These are phyloP conservation scores for Heliconius hortense DNA, from an alignment of 2,888 invertebrate genomes.

Conservation along the genomic window DNA sequence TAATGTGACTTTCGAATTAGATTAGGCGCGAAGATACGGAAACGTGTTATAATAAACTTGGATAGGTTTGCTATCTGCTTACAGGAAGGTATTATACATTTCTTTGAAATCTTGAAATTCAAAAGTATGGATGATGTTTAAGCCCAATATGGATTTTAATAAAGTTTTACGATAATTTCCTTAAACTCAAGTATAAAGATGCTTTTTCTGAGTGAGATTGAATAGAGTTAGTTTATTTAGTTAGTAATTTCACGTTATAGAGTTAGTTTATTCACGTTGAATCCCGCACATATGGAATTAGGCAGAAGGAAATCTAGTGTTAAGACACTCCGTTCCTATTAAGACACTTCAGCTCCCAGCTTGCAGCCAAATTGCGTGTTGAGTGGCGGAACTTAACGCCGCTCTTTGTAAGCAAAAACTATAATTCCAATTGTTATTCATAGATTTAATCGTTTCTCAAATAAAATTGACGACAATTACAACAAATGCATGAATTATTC, in stretches of 20 bases:
- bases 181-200: not conserved
- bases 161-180: not conserved
- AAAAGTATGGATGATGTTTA: not conserved
- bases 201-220: too few relatives aligned
- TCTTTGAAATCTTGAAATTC: slow-evolving; percentile 8
- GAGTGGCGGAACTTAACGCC: too few relatives aligned
- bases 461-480: not conserved
- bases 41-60: slow-evolving; percentile 46
- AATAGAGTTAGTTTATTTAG: too few relatives aligned
- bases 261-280: too few relatives aligned
- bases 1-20: slow-evolving; percentile 47
- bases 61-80: slow-evolving; percentile 28
- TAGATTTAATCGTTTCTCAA: not conserved
- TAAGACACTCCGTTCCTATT: too few relatives aligned
- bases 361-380: too few relatives aligned
- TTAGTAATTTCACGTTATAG: too few relatives aligned
- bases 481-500: not conserved
- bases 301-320: too few relatives aligned
- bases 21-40: slow-evolving; percentile 45
- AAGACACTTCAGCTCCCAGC: too few relatives aligned
- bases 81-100: slow-evolving; percentile 16
- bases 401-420: too few relatives aligned
- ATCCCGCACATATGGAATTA: too few relatives aligned
- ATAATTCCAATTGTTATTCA: not conserved
- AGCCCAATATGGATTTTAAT: not conserved